Percentiles rank a stretch among this genome's conserved stretches.
These are phyloP conservation scores for Diadophis punctatus DNA, from an alignment of 2,113 vertebrate species.

Conservation along the genomic window DNA sequence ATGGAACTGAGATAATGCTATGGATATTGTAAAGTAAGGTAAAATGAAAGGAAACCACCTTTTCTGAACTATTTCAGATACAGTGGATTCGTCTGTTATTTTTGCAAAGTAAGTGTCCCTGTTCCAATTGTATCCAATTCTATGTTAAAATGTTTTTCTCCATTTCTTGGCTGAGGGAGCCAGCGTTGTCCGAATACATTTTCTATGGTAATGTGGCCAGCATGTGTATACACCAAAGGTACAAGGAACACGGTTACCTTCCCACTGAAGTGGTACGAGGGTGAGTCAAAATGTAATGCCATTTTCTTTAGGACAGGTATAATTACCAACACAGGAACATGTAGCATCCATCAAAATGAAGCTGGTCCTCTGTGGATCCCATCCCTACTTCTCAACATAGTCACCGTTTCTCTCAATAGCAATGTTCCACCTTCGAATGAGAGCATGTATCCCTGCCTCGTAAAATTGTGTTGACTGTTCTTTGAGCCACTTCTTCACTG, in stretches of 20 bases:
- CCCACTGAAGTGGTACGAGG: background rate
- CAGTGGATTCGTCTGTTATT: background rate
- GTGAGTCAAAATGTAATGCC: too few relatives aligned
- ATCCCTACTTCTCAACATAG: too few relatives aligned
- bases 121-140: background rate
- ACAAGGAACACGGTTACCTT: background rate
- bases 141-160: background rate
- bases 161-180: background rate
- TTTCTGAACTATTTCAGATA: background rate
- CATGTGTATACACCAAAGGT: background rate
- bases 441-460: too few relatives aligned
- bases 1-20: background rate
- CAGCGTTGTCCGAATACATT: background rate
- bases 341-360: too few relatives aligned
- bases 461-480: too few relatives aligned
- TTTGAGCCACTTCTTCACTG: too few relatives aligned
- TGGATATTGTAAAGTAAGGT: background rate
- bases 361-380: too few relatives aligned
- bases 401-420: too few relatives aligned
- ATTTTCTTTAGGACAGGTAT: too few relatives aligned
- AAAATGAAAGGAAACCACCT: background rate
- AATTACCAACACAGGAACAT: too few relatives aligned
- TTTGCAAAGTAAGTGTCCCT: background rate
- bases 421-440: too few relatives aligned
- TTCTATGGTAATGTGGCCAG: background rate